These are phyloP conservation scores for Nibea albiflora DNA, from an alignment of 2,113 vertebrate species.

Conservation along the genomic window DNA sequence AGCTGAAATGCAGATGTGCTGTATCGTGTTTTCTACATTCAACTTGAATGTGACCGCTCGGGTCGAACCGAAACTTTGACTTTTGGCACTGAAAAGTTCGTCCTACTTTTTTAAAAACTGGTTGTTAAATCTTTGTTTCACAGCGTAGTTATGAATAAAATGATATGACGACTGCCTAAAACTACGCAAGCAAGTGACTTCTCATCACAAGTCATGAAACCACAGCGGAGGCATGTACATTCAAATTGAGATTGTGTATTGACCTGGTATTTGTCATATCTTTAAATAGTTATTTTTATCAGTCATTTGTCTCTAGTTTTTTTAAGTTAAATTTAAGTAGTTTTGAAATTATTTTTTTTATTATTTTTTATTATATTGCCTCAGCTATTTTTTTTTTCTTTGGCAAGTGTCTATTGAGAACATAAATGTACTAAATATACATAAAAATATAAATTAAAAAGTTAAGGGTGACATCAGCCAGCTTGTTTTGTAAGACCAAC, in stretches of 20 bases:
- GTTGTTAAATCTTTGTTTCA: not conserved
- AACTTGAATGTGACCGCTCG: accelerated
- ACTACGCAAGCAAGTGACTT: not conserved
- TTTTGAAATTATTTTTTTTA: not conserved
- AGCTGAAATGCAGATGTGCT: not conserved
- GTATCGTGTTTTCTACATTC: too few relatives aligned
- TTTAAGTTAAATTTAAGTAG: not conserved
- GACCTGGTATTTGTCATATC: not conserved
- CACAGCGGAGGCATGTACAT: accelerated
- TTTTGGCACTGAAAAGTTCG: not conserved
- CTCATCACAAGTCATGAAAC: not conserved
- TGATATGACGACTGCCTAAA: not conserved
- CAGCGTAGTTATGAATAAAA: too few relatives aligned
- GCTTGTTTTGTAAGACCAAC: not conserved
- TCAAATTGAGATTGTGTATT: not conserved
- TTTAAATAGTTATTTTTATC: not conserved
- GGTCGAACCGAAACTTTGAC: conserved; percentile 7
- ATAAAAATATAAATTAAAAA: not conserved
- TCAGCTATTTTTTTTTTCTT: not conserved
- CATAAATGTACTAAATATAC: not conserved
- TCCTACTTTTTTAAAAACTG: not conserved
- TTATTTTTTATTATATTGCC: too few relatives aligned
- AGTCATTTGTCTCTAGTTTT: not conserved
- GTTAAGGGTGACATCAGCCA: not conserved
- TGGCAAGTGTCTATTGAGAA: not conserved